Conservation (phyloP, 2,797 vertebrate species). For the Anniella stebbinsi region DNA sequence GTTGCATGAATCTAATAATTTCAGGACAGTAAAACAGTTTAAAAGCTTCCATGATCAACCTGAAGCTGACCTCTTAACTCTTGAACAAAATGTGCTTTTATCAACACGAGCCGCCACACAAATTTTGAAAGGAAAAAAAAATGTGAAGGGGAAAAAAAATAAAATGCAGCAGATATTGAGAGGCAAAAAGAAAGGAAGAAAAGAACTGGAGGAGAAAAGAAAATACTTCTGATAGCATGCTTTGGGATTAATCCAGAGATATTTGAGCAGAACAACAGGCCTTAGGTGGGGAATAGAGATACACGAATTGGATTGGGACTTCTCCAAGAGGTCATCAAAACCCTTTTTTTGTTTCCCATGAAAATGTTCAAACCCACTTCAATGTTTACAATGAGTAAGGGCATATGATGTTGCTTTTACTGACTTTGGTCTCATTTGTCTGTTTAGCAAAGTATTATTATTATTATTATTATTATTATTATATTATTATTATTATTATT, state of each 20-base stretch:
- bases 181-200: not conserved
- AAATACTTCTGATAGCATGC: not conserved
- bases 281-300: not conserved
- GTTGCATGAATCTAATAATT: constrained; percentile 78
- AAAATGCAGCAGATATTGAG: constrained; percentile 52
- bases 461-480: no score
- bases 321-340: not conserved
- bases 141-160: constrained; percentile 42
- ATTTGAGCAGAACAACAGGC: not conserved
- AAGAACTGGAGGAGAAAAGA: not conserved
- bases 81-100: constrained; percentile 80
- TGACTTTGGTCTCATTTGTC: not conserved
- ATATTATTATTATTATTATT: no score
- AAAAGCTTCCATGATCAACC: constrained; percentile 77
- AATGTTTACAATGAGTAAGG: not conserved
- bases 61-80: constrained; percentile 77
- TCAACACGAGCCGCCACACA: constrained; percentile 68
- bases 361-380: not conserved
- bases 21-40: constrained; percentile 81
- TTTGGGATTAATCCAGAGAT: not conserved
- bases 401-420: not conserved
- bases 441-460: not conserved
- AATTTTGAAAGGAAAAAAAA: constrained; percentile 61
- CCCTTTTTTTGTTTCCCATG: not conserved
- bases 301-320: not conserved